Percentiles rank a stretch among this genome's conserved stretches.
phyloP scores from a whole-genome alignment of 2,113 vertebrate genomes.

The Dicrurus megarhynchus region DNA sequence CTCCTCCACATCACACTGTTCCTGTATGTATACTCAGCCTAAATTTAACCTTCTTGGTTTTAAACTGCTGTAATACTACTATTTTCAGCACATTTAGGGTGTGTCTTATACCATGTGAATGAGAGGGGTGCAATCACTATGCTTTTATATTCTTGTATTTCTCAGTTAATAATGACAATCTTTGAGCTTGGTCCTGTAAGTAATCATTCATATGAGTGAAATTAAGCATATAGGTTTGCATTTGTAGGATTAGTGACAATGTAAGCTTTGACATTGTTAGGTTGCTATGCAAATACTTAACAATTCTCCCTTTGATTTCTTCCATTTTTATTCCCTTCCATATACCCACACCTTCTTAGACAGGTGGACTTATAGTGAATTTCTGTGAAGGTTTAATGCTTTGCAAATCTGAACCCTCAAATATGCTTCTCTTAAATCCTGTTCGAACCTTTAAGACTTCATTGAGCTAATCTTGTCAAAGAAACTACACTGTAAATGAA shows the following conservation, averaged over 20 bases:
- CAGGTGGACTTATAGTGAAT: neutral
- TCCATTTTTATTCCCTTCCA: neutral
- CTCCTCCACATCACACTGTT: neutral
- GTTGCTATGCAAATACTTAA: neutral
- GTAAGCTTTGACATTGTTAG: neutral
- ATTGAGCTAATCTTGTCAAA: neutral
- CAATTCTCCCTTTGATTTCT: neutral
- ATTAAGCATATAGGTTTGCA: neutral
- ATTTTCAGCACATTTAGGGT: neutral
- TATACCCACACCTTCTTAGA: neutral
- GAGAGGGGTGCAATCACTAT: neutral
- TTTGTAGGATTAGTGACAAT: neutral
- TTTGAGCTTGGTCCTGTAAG: neutral
- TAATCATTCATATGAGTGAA: neutral
- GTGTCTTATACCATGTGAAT: neutral
- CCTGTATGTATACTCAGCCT: neutral
- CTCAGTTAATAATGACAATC: neutral
- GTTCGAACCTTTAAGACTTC: neutral
- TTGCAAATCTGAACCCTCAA: neutral
- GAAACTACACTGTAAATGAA: neutral
- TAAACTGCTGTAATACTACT: neutral
- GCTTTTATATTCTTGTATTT: neutral
- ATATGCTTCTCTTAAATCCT: neutral
- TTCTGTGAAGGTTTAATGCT: neutral
- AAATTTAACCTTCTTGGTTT: neutral